Percentiles rank a stretch among this genome's conserved stretches.
Evolutionary conservation across 2,113 vertebrate genomes (phyloP).

Genomic region (Raja brachyura): DNA sequence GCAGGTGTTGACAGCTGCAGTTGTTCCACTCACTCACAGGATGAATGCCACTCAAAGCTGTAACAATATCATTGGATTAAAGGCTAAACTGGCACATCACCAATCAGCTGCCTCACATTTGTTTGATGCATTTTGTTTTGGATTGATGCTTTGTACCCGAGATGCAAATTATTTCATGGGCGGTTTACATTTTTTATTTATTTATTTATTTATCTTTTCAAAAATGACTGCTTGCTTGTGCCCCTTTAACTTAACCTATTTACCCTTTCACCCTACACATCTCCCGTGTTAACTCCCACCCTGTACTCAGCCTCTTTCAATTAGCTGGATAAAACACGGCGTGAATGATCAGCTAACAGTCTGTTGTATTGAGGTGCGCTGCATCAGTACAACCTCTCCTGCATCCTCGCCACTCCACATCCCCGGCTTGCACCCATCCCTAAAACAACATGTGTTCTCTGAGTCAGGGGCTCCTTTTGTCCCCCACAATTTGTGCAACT

Average conservation of each 20-base stretch:
- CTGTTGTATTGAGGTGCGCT: background rate
- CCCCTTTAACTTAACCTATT: background rate
- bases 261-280: background rate
- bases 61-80: constrained; percentile 26
- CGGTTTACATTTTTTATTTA: background rate
- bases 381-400: too few relatives aligned
- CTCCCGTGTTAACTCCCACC: background rate
- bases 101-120: background rate
- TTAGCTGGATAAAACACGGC: background rate
- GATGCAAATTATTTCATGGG: background rate
- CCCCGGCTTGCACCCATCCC: background rate
- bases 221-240: background rate
- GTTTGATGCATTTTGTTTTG: background rate
- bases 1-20: constrained; percentile 19
- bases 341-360: background rate
- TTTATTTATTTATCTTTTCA: background rate
- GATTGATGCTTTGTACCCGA: background rate
- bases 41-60: constrained; percentile 19
- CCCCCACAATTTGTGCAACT: background rate
- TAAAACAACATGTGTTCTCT: background rate
- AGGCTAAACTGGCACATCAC: background rate
- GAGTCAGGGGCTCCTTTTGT: background rate
- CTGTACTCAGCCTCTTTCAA: background rate
- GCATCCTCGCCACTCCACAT: background rate
- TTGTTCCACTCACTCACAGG: constrained; percentile 14